Percentiles rank a stretch among this genome's conserved stretches.
Conservation (phyloP, 92 coral and sea anemone genomes). For the Epizoanthus rinbou region DNA sequence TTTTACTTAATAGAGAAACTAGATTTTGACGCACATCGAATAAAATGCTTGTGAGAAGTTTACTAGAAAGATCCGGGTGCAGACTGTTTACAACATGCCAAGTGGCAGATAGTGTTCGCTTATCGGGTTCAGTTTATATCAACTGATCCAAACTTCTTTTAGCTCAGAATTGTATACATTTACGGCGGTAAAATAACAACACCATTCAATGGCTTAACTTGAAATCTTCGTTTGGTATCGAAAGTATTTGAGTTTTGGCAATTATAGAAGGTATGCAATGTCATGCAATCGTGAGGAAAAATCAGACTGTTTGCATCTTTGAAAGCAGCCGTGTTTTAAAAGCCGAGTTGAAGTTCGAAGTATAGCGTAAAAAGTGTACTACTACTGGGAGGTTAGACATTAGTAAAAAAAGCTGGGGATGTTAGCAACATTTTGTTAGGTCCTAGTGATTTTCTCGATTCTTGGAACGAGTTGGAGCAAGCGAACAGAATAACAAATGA, state of each 20-base stretch:
- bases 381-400: no score
- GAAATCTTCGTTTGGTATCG: neutral
- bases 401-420: no score
- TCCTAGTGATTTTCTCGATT: no score
- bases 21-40: neutral
- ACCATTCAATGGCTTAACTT: neutral
- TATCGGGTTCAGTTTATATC: neutral
- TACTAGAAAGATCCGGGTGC: neutral
- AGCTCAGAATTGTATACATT: neutral
- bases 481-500: neutral
- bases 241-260: neutral
- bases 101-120: conserved; percentile 9
- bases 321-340: neutral
- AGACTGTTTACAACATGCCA: neutral
- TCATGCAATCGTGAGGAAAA: neutral
- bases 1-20: neutral
- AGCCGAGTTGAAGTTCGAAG: neutral
- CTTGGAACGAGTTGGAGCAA: no score
- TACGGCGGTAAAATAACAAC: neutral
- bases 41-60: neutral
- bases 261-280: conserved; percentile 6
- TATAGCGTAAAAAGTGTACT: no score
- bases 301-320: neutral
- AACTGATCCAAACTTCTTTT: conserved; percentile 20
- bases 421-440: no score